phyloP scores from a whole-genome alignment of 1,140 invertebrate species.

The Micrasema longulum region DNA sequence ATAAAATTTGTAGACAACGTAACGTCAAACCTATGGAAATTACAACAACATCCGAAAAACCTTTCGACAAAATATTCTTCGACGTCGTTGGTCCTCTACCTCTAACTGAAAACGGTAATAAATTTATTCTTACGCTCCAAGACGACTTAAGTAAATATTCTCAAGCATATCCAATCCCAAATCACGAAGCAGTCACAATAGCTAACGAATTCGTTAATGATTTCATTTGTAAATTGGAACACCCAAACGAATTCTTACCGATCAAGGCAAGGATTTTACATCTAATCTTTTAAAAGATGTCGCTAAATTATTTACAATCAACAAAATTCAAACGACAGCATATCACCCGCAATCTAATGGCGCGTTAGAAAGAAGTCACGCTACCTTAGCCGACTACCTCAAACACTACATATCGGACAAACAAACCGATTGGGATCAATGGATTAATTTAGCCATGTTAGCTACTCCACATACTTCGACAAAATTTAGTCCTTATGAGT shows the following conservation, averaged over 20 bases:
- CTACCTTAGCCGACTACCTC: neutral
- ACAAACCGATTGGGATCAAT: slow-evolving; percentile 1
- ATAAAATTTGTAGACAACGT: no score
- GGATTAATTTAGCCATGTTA: neutral
- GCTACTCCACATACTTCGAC: no score
- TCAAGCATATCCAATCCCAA: slow-evolving; percentile 55
- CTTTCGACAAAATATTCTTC: slow-evolving; percentile 53
- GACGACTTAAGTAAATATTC: slow-evolving; percentile 61
- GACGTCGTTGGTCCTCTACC: slow-evolving; percentile 58
- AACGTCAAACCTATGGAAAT: slow-evolving; percentile 54
- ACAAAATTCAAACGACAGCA: no score
- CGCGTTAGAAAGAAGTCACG: neutral
- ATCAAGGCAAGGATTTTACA: slow-evolving; percentile 56
- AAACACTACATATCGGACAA: neutral
- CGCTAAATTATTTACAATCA: slow-evolving; percentile 52
- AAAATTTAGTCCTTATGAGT: neutral
- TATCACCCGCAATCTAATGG: slow-evolving; percentile 1
- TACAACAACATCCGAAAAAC: slow-evolving; percentile 53
- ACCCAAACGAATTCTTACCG: slow-evolving; percentile 56
- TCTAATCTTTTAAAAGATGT: slow-evolving; percentile 37
- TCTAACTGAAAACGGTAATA: slow-evolving; percentile 52
- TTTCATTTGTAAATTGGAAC: slow-evolving; percentile 55
- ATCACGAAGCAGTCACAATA: slow-evolving; percentile 45
- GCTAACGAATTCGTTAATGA: slow-evolving; percentile 46
- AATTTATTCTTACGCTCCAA: slow-evolving; percentile 58